phyloP scores from a whole-genome alignment of 1,140 invertebrate genomes.

The Drosophila virilis region DNA sequence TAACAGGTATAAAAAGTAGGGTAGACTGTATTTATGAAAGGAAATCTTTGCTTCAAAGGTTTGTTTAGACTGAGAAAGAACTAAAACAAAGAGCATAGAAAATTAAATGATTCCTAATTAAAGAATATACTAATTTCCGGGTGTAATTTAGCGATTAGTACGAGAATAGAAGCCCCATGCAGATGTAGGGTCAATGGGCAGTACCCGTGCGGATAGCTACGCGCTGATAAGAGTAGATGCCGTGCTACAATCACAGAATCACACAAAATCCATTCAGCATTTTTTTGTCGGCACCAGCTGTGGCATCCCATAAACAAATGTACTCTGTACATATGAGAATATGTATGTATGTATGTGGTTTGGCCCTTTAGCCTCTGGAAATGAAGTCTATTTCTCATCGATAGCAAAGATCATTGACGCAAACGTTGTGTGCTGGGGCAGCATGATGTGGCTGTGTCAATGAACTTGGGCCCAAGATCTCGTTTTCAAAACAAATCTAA shows the following conservation, averaged over 20 bases:
- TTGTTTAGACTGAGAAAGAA: too few relatives aligned
- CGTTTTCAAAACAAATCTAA: slow-evolving; percentile 24
- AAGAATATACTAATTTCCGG: slow-evolving; percentile 11
- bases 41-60: too few relatives aligned
- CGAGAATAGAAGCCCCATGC: not conserved
- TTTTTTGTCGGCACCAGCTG: slow-evolving; percentile 1
- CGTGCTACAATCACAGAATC: slow-evolving; percentile 2
- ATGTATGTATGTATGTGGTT: too few relatives aligned
- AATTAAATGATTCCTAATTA: too few relatives aligned
- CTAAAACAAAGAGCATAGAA: too few relatives aligned
- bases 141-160: slow-evolving; percentile 8
- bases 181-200: slow-evolving; percentile 14
- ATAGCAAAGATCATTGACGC: slow-evolving; percentile 65
- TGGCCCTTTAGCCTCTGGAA: slow-evolving; percentile 42
- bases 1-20: too few relatives aligned
- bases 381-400: slow-evolving; percentile 36
- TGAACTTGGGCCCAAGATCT: slow-evolving; percentile 32
- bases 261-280: slow-evolving; percentile 32
- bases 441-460: slow-evolving; percentile 16
- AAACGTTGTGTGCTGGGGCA: not conserved
- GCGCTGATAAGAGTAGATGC: slow-evolving; percentile 19
- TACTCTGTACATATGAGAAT: not conserved
- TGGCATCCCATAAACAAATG: not conserved
- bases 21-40: too few relatives aligned
- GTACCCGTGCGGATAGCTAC: not conserved